Evolutionary conservation across 2,113 vertebrate species (phyloP), one percentile per base, ranked within the genome.

Genomic region (Leiothrix lutea): DNA sequence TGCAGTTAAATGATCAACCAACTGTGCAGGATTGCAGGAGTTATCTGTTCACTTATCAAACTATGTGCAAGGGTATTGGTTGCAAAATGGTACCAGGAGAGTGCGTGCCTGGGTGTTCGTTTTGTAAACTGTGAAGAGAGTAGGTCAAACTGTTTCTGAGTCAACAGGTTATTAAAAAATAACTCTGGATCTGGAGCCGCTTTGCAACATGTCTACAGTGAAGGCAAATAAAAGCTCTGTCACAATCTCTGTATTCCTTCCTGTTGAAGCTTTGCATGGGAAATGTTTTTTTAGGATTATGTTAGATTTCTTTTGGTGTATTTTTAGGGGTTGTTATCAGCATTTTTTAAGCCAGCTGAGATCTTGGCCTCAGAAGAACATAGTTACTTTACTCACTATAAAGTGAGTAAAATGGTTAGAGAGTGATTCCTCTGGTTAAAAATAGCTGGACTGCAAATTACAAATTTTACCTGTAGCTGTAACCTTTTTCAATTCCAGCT

Each of bases 11-110:
- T 89, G 74, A 95, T 95, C 90, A 94, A 92, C 92, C 71, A 94
- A 67, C 71, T 91, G 4, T 83, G 70, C 51, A 66, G 71, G 71
- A 82, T 51, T 92, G 51, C 67, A 84, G 48, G 25, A 87, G 75
- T 92, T 93, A 93, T 88, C 93, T 95, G 5, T 79, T 91, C 81
- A 90, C 73, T 95, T 96, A 96, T 88, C 89, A 45, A 94, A 95
- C 70, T 81, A 61, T 42, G 78, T 92, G 53, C 78, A 91, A 90
- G 71, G 73, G 50, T 87, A 58, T 82, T 85, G 2, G 7, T 93
- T 97, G 87, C 93, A 95, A 92, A 94, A 82, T 90, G 90, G 74
- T 62, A 92, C 62, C 58, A 61, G 69, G n/a, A 75, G 54, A 29
- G 13, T 33, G 18, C 2, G 0, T 64, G 77, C 58, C 36, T 94